Conservation (phyloP, 2,888 invertebrate genomes). For the Drosophila percnosoma region DNA sequence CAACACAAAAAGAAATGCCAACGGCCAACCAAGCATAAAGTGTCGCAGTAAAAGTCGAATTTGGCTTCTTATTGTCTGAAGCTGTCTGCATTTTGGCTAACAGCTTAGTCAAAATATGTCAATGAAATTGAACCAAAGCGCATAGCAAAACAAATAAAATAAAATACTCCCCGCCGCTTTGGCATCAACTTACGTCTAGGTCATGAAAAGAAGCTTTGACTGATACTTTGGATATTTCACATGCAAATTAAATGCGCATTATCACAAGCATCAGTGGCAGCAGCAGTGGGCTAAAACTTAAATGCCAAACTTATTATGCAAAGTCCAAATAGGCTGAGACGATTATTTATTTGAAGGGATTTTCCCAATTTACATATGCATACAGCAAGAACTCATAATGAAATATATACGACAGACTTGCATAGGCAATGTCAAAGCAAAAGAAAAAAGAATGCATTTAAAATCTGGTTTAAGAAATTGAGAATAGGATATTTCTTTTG, state of each 20-base stretch:
- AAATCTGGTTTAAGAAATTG: not conserved
- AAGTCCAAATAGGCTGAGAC: slow-evolving; percentile 59
- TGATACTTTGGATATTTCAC: slow-evolving; percentile 49
- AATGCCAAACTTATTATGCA: slow-evolving; percentile 63
- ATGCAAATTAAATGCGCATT: slow-evolving; percentile 75
- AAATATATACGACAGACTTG: slow-evolving; percentile 23
- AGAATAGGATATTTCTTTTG: not conserved
- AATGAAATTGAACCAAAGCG: slow-evolving; percentile 60
- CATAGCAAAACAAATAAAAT: slow-evolving; percentile 54
- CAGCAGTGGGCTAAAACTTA: slow-evolving; percentile 49
- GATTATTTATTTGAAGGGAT: slow-evolving; percentile 48
- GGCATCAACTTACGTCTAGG: slow-evolving; percentile 29
- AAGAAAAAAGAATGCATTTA: not conserved
- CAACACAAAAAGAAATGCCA: slow-evolving; percentile 30
- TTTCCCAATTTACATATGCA: slow-evolving; percentile 64
- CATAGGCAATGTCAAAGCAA: slow-evolving; percentile 1
- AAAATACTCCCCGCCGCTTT: slow-evolving; percentile 29
- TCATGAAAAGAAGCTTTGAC: slow-evolving; percentile 39
- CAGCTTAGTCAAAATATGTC: slow-evolving; percentile 77
- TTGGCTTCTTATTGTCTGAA: slow-evolving; percentile 55
- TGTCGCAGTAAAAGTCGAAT: slow-evolving; percentile 16
- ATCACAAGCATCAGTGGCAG: slow-evolving; percentile 35
- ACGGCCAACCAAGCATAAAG: slow-evolving; percentile 36
- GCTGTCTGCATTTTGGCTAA: slow-evolving; percentile 58
- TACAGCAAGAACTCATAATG: slow-evolving; percentile 9